Conservation (phyloP, 2,888 invertebrate species). For the Ectropis crepuscularia region DNA sequence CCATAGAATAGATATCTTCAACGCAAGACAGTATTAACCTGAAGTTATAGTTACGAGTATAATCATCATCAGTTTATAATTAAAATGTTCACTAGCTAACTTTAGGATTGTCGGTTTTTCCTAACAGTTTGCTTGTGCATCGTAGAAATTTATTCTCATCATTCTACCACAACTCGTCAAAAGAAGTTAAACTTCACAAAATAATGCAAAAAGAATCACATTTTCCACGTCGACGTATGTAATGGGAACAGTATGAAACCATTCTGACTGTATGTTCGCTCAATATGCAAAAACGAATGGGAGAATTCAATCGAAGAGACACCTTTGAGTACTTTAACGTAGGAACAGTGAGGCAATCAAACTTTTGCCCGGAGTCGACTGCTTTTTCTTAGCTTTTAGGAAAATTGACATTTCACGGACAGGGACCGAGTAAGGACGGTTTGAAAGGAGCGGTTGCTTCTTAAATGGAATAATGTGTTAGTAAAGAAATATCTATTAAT, state of each 20-base stretch:
- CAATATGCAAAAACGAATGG: conserved; percentile 27
- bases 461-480: neutral
- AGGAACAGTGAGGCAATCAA: conserved; percentile 41
- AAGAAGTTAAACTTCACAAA: neutral
- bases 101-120: too few relatives aligned
- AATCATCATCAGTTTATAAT: too few relatives aligned
- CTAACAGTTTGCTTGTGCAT: too few relatives aligned
- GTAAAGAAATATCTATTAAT: too few relatives aligned
- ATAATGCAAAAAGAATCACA: conserved; percentile 22
- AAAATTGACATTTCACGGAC: conserved; percentile 26
- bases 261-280: conserved; percentile 14
- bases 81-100: too few relatives aligned
- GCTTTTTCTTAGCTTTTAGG: conserved; percentile 22
- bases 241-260: neutral
- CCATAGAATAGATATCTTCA: too few relatives aligned
- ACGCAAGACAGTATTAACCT: too few relatives aligned
- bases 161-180: too few relatives aligned
- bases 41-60: too few relatives aligned
- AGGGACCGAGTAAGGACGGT: neutral
- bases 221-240: conserved; percentile 13
- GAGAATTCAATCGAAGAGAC: conserved; percentile 28
- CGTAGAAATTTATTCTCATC: too few relatives aligned
- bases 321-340: conserved; percentile 21
- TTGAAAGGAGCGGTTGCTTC: neutral
- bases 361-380: conserved; percentile 36